Evolutionary conservation across 2,888 invertebrate species (phyloP), one percentile per base, ranked within the genome.

Genomic region (Bombylius discolor): DNA sequence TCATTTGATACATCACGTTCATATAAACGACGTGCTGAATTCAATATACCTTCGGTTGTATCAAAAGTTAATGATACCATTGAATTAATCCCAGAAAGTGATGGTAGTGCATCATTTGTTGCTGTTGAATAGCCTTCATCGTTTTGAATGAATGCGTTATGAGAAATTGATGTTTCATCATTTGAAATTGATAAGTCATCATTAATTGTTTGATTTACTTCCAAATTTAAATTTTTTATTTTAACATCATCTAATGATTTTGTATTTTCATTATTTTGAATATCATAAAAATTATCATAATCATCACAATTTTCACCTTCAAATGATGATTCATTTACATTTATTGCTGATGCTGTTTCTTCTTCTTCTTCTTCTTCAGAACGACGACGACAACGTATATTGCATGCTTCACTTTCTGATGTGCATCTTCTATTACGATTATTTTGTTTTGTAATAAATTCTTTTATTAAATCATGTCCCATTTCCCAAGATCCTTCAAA

Each of bases 401-500:
- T 63, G 49, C 62, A 62, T 32, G 64, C 64, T 52, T 63, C 66
- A 56, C 65, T 65, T 49, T 67, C 67, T 23, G 68, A 67, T 55
- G 64, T 67, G 55, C 66, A 66, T 4, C 66, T 64, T 63, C 68
- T 68, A 39, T 67, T 66, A 42, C 67, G 66, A 58, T 63, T 65
- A 58, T 69, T 67, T 62, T 66, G 64, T 53, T 64, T 66, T 9
- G 64, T 59, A 48, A 70, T 63, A 58, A 70, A 70, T 60, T 70
- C 70, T 55, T 67, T 66, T n/a, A 69, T 69, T 47, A 69, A 58
- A 65, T 70, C 69, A 52, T 65, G 65, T 46, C 69, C 69, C 70
- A 70, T 70, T 64, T 70, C 70, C 70, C 70, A 70, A 57, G 67
- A 65, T 36, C 69, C 70, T 59, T 68, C 67, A 54, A 70, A 70